phyloP scores from a whole-genome alignment of 2,113 vertebrate species.

The Noturus placidus region DNA sequence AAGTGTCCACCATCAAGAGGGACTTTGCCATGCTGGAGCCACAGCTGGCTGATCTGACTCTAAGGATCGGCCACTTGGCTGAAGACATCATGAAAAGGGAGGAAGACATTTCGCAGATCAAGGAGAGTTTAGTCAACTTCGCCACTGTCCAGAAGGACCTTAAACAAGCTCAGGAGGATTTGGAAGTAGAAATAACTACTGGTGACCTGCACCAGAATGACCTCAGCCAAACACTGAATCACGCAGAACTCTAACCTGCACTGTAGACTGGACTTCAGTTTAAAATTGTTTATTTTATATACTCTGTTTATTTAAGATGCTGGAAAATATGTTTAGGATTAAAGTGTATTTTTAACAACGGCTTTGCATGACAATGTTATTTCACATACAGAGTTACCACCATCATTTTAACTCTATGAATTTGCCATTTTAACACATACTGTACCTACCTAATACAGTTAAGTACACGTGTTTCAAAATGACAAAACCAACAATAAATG shows the following conservation, averaged over 20 bases:
- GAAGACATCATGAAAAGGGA: slow-evolving; percentile 77
- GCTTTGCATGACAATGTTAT: neutral
- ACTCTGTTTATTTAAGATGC: neutral
- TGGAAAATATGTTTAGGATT: neutral
- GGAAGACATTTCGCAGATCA: slow-evolving; percentile 78
- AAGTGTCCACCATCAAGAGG: slow-evolving; percentile 79
- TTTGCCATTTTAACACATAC: neutral
- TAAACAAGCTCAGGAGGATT: slow-evolving; percentile 47
- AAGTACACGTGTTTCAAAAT: neutral
- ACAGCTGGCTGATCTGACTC: slow-evolving; percentile 80
- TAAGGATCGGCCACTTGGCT: slow-evolving; percentile 84
- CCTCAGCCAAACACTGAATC: neutral
- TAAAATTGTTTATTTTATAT: neutral
- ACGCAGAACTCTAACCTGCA: slow-evolving; percentile 23
- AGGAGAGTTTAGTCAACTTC: slow-evolving; percentile 79
- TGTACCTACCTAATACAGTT: neutral
- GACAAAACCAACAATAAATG: neutral
- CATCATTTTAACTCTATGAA: neutral
- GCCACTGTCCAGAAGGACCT: slow-evolving; percentile 68
- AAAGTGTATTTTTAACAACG: neutral
- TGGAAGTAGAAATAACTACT: neutral
- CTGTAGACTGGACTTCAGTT: neutral
- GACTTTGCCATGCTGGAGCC: slow-evolving; percentile 82
- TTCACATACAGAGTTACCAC: neutral
- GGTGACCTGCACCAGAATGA: neutral